phyloP scores from a whole-genome alignment of 2,797 vertebrate species.

The Sebastes trivittatus region DNA sequence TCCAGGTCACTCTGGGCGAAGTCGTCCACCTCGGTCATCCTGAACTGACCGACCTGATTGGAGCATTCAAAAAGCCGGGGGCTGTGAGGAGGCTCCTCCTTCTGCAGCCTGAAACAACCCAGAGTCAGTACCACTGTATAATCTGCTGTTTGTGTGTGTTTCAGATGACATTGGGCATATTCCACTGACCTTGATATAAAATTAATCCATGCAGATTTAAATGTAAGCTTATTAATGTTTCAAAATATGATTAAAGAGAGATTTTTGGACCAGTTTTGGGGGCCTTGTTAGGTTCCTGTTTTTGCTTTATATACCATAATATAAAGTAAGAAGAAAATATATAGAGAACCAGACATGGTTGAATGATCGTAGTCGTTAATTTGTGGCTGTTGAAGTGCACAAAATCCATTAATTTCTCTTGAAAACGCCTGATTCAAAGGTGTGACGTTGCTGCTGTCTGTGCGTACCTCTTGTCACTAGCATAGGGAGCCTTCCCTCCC shows the following conservation, averaged over 20 bases:
- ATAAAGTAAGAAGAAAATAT: background rate
- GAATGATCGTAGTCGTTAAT: background rate
- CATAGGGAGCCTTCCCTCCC: constrained; percentile 90
- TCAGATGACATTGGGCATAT: constrained; percentile 17
- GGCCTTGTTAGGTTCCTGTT: background rate
- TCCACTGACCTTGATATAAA: constrained; percentile 30
- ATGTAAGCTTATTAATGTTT: constrained; percentile 32
- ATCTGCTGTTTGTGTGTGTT: constrained; percentile 5
- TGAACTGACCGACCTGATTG: constrained; percentile 90
- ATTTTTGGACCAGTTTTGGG: background rate
- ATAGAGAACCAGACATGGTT: background rate
- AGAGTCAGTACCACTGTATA: background rate
- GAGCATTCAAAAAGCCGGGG: constrained; percentile 94
- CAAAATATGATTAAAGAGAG: constrained; percentile 31
- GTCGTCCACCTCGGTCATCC: constrained; percentile 87
- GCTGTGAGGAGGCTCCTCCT: constrained; percentile 73
- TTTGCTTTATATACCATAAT: background rate
- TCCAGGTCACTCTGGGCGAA: constrained; percentile 91
- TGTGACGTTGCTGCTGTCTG: background rate
- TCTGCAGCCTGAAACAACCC: constrained; percentile 82
- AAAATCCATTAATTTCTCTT: background rate
- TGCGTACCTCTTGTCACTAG: constrained; percentile 87
- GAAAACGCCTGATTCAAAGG: background rate
- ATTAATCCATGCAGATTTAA: constrained; percentile 47
- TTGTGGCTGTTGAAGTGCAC: background rate